Conservation (phyloP, 2,888 invertebrate genomes). For the Marronus borbonicus region DNA sequence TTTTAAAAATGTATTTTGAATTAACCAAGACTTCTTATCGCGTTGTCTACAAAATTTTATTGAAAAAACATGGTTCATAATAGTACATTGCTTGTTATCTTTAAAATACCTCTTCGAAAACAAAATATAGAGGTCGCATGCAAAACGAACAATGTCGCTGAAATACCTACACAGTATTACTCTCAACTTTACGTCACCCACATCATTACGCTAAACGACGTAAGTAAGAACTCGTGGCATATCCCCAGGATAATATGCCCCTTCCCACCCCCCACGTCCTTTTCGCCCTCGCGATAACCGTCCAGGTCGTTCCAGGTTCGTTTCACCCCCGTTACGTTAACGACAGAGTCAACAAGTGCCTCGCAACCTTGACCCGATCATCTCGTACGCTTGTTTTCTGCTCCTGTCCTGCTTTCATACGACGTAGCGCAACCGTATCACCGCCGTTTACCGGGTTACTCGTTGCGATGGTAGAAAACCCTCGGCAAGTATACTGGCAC, state of each 20-base stretch:
- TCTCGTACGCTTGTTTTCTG: not conserved
- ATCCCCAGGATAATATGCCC: not conserved
- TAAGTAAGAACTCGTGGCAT: not conserved
- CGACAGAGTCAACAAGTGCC: constrained; percentile 45
- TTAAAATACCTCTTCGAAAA: too few species aligned
- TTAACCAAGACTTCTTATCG: too few species aligned
- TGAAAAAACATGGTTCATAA: too few species aligned
- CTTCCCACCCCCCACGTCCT: not conserved
- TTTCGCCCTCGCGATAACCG: constrained; percentile 1
- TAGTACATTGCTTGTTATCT: too few species aligned
- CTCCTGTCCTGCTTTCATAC: constrained; percentile 1
- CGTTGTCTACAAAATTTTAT: too few species aligned
- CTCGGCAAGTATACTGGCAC: not conserved
- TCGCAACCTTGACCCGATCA: constrained; percentile 38
- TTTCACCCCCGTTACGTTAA: constrained; percentile 24
- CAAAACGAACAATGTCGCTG: too few species aligned
- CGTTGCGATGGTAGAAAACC: not conserved
- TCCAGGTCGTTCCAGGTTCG: constrained; percentile 41
- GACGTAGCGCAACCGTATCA: not conserved
- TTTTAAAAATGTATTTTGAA: too few species aligned
- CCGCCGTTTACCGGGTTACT: not conserved
- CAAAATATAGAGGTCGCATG: too few species aligned
- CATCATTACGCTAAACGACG: constrained; percentile 4
- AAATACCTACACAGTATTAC: not conserved
- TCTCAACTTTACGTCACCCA: not conserved